Percentiles rank a stretch among this genome's conserved stretches.
Conservation (phyloP, 2,113 vertebrate species). For the Lepus timidus region DNA sequence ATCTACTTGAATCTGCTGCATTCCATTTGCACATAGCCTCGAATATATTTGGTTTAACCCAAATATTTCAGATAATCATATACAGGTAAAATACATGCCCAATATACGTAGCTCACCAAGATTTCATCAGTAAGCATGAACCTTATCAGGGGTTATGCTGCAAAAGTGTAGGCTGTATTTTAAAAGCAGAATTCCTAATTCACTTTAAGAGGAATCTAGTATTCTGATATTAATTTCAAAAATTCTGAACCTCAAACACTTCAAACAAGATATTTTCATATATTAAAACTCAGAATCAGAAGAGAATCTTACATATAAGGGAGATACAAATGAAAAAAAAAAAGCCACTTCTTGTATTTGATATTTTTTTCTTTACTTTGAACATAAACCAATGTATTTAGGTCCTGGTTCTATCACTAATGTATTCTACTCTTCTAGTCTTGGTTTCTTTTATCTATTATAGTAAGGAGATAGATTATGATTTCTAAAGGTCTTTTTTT, state of each 20-base stretch:
- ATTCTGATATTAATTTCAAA: slow-evolving; percentile 28
- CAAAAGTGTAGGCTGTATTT: background rate
- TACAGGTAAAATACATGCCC: slow-evolving; percentile 12
- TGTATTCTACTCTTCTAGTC: background rate
- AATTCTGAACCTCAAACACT: slow-evolving; percentile 24
- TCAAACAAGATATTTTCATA: slow-evolving; percentile 54
- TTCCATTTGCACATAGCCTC: slow-evolving; percentile 36
- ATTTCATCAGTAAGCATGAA: background rate
- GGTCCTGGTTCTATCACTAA: background rate
- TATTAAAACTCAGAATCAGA: background rate
- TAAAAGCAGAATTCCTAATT: slow-evolving; percentile 21
- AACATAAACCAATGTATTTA: background rate
- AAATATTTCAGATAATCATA: slow-evolving; percentile 42
- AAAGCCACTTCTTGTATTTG: background rate
- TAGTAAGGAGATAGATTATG: background rate
- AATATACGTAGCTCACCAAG: background rate
- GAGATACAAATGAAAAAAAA: background rate
- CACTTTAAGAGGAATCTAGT: slow-evolving; percentile 2
- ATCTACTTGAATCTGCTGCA: slow-evolving; percentile 4
- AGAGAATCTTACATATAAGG: background rate
- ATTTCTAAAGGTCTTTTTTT: slow-evolving; percentile 18
- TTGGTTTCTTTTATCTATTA: slow-evolving; percentile 19
- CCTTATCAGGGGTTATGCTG: background rate
- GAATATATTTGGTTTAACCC: slow-evolving; percentile 44
- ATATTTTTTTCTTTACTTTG: slow-evolving; percentile 21